Evolutionary conservation across 1,140 invertebrate species (phyloP), one percentile per base, ranked within the genome.

Genomic region (honey bee (Apis mellifera)): DNA sequence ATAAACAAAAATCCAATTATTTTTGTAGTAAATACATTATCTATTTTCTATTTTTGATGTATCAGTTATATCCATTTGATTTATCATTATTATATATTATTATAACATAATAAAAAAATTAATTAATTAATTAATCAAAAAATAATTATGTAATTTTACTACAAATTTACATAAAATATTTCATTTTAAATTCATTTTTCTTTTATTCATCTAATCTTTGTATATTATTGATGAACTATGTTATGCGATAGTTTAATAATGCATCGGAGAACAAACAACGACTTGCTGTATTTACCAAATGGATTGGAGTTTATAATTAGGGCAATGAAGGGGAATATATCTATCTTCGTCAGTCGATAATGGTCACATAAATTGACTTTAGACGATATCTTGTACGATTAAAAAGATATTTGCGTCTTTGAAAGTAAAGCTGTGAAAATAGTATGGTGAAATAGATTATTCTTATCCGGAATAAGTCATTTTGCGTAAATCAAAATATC

Each of bases 301-400:
- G 83, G 86, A 89, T 88, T 87, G 88, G 70, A 89, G 62, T 84
- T 73, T 62, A 81, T 89, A 91, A 90, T 89, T 90, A 86, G 90
- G 88, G 74, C 89, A 84, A 79, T 74, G 68, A 80, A 85, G 76
- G 83, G 78, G 78, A 84, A 89, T 84, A 59, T 72, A 62, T 69
- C 66, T 72, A 70, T 77, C 73, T 82, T 68, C 65, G 74, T 74
- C 78, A 79, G 42, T 21, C 13, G 52, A 83, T 64, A 60, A 65
- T 82, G 62, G 52, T 50, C 57, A 42, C 80, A 64, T 73, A 84
- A 75, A 32, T 55, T 32, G 69, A 82, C 54, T 81, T 84, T 81
- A 82, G 64, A 57, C 57, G 74, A 82, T 82, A 82, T 70, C 74
- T 50, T 70, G 15, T 17, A 78, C 74, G 80, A 82, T 82, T 82